Conservation (phyloP, 2,888 invertebrate genomes). For the Apamea monoglypha region DNA sequence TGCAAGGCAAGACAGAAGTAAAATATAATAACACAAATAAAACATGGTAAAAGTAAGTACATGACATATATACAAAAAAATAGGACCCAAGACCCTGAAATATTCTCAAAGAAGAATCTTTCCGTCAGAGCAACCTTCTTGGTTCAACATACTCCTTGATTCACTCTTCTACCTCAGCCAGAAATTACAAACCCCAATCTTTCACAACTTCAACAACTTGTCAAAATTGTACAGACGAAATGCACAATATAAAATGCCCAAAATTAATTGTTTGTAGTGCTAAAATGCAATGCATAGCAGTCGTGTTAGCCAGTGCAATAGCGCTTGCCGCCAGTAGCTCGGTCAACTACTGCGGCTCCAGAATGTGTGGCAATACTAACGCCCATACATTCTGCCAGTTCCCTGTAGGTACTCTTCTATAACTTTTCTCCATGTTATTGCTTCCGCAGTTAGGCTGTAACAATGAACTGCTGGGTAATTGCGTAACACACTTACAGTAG, state of each 20-base stretch:
- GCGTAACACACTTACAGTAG: background rate
- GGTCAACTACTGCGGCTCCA: constrained; percentile 82
- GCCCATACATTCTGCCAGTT: constrained; percentile 84
- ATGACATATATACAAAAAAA: background rate
- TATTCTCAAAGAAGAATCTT: constrained; percentile 3
- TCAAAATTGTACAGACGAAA: constrained; percentile 58
- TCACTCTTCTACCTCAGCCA: constrained; percentile 22
- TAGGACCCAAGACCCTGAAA: too few relatives aligned
- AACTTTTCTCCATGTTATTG: background rate
- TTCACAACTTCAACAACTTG: constrained; percentile 37
- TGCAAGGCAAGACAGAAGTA: background rate
- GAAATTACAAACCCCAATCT: constrained; percentile 11
- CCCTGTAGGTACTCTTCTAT: constrained; percentile 73
- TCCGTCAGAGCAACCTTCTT: background rate
- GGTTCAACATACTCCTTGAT: background rate
- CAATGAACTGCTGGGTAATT: background rate
- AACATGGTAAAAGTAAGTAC: background rate
- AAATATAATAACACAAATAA: background rate
- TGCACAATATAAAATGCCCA: constrained; percentile 60
- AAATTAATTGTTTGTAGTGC: constrained; percentile 71
- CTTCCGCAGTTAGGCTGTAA: background rate
- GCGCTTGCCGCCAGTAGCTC: constrained; percentile 40
- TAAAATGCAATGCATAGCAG: constrained; percentile 72
- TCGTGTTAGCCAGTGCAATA: constrained; percentile 58
- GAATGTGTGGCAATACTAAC: constrained; percentile 80